A percentile compares a stretch with the other conserved stretches of the same genome.
Evolutionary conservation across 2,888 invertebrate species (phyloP).

Genomic region (Melinopterus prodromus): DNA sequence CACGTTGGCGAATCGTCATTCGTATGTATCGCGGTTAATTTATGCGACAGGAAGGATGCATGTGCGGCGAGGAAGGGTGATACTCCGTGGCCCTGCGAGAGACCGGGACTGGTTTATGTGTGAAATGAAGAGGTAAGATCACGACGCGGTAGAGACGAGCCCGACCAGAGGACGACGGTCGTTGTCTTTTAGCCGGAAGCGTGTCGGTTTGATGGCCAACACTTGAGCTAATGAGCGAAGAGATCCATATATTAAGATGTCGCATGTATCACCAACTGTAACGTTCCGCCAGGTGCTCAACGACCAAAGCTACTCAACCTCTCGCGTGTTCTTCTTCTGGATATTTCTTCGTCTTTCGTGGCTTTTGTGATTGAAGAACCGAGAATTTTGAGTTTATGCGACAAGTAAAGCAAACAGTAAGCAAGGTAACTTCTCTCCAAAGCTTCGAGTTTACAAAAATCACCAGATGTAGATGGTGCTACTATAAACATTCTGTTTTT

Average conservation of each 20-base stretch:
- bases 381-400: no score
- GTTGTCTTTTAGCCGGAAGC: conserved; percentile 54
- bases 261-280: conserved; percentile 46
- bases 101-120: conserved; percentile 18
- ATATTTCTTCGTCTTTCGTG: not conserved
- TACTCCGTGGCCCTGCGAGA: not conserved
- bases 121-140: conserved; percentile 30
- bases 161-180: conserved; percentile 47
- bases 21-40: not conserved
- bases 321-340: not conserved
- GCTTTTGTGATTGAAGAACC: no score
- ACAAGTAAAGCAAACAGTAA: no score
- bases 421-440: no score
- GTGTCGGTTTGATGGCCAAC: conserved; percentile 53
- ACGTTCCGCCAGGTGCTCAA: conserved; percentile 44
- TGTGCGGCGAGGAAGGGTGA: not conserved
- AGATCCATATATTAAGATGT: conserved; percentile 50
- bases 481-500: no score
- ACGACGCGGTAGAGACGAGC: not conserved
- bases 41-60: conserved; percentile 7
- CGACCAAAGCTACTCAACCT: not conserved
- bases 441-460: no score
- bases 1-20: no score
- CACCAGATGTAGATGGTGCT: no score
- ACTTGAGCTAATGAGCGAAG: conserved; percentile 53